phyloP scores from a whole-genome alignment of 2,113 vertebrate species.

The Microtus ochrogaster region DNA sequence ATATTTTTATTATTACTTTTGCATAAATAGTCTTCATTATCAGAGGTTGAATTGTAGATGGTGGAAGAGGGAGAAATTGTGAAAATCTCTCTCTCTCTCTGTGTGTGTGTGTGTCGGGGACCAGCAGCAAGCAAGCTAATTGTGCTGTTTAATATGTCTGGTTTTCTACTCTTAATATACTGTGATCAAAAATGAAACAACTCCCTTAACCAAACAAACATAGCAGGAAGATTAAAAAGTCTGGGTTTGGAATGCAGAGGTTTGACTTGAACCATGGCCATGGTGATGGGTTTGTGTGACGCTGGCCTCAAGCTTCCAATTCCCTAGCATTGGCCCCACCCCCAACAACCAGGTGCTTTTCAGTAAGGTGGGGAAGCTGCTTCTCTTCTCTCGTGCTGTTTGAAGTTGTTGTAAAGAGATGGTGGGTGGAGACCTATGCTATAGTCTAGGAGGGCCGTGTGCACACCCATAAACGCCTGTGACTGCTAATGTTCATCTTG shows the following conservation, averaged over 20 bases:
- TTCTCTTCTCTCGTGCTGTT: not conserved
- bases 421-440: not conserved
- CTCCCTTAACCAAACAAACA: not conserved
- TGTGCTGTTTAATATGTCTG: not conserved
- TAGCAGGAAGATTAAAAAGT: not conserved
- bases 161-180: not conserved
- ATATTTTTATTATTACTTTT: not conserved
- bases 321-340: too few relatives aligned
- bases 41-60: not conserved
- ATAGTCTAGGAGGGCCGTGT: not conserved
- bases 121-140: not conserved
- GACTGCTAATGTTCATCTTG: not conserved
- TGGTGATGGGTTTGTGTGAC: not conserved
- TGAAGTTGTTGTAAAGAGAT: not conserved
- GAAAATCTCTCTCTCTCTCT: too few relatives aligned
- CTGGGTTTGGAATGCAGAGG: not conserved
- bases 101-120: not conserved
- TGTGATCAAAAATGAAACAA: not conserved
- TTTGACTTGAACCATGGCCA: not conserved
- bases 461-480: accelerated
- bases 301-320: not conserved
- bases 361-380: not conserved
- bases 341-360: not conserved
- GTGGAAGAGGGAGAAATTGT: not conserved
- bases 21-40: not conserved